Evolutionary conservation across 2,888 invertebrate species (phyloP).

Genomic region (Dioctria linearis): DNA sequence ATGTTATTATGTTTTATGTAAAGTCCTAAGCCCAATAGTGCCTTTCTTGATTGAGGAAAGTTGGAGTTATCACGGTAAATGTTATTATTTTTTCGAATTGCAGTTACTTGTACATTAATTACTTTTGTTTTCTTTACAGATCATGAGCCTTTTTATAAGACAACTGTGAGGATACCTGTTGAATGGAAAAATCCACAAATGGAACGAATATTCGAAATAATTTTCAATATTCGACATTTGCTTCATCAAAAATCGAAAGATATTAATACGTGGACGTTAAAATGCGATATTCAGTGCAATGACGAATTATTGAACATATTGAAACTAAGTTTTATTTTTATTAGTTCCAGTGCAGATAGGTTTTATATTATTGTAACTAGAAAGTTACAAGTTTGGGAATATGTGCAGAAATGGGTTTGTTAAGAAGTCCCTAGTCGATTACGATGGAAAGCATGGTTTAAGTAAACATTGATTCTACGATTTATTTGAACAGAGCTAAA

Average conservation of each 20-base stretch:
- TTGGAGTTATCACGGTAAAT: slow-evolving; percentile 72
- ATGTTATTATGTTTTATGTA: slow-evolving; percentile 78
- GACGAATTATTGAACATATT: slow-evolving; percentile 62
- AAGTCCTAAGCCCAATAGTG: slow-evolving; percentile 84
- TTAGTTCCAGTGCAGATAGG: too few species aligned
- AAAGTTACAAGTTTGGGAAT: too few species aligned
- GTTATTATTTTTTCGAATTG: too few species aligned
- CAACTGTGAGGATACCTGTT: slow-evolving; percentile 63
- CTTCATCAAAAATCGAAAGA: slow-evolving; percentile 72
- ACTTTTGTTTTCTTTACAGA: slow-evolving; percentile 62
- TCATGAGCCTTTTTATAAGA: slow-evolving; percentile 69
- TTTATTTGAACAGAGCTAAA: too few species aligned
- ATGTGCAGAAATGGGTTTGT: too few species aligned
- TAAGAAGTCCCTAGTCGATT: too few species aligned
- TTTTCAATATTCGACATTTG: slow-evolving; percentile 72
- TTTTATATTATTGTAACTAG: not conserved
- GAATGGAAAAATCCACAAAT: slow-evolving; percentile 72
- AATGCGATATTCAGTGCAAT: slow-evolving; percentile 69
- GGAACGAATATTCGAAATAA: slow-evolving; percentile 70
- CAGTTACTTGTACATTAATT: too few species aligned
- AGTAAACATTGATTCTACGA: too few species aligned
- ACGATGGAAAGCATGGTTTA: too few species aligned
- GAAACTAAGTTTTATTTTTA: slow-evolving; percentile 54
- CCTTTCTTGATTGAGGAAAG: slow-evolving; percentile 92
- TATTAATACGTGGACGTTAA: slow-evolving; percentile 71